A percentile compares a stretch with the other conserved stretches of the same genome.
These are phyloP conservation scores for Mormyrus proboscirostris DNA, from an alignment of 2,797 vertebrate genomes.

Conservation along the genomic window DNA sequence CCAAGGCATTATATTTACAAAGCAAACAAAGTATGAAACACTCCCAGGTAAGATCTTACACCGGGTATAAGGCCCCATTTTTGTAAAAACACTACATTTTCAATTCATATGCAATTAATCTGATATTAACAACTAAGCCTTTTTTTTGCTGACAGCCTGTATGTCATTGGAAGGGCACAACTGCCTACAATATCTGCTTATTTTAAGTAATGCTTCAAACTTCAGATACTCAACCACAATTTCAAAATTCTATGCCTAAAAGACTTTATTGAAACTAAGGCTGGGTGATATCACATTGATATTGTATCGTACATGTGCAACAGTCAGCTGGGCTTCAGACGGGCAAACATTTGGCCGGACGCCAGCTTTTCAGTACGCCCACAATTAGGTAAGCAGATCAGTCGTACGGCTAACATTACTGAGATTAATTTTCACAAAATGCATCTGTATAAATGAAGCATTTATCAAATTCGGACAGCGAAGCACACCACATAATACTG, in stretches of 20 bases:
- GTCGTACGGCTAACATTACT: background rate
- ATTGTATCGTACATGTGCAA: background rate
- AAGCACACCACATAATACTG: background rate
- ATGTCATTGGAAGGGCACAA: background rate
- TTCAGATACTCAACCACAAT: background rate
- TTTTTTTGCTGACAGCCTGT: background rate
- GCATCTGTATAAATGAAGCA: background rate
- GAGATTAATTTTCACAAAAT: background rate
- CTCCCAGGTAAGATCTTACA: background rate
- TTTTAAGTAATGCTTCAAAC: background rate
- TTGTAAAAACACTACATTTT: background rate
- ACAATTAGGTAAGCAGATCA: background rate
- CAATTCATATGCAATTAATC: background rate
- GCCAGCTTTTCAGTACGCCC: background rate
- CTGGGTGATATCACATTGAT: background rate
- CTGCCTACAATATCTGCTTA: background rate
- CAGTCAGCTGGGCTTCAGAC: background rate
- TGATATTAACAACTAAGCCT: background rate
- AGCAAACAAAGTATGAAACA: background rate
- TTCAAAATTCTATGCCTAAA: background rate
- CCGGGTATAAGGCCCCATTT: background rate
- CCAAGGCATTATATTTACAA: background rate
- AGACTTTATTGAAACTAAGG: background rate
- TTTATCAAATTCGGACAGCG: background rate
- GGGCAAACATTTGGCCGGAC: background rate